A percentile compares a stretch with the other conserved stretches of the same genome.
phyloP scores from a whole-genome alignment of 2,797 vertebrate species.

The Urosaurus nigricauda region DNA sequence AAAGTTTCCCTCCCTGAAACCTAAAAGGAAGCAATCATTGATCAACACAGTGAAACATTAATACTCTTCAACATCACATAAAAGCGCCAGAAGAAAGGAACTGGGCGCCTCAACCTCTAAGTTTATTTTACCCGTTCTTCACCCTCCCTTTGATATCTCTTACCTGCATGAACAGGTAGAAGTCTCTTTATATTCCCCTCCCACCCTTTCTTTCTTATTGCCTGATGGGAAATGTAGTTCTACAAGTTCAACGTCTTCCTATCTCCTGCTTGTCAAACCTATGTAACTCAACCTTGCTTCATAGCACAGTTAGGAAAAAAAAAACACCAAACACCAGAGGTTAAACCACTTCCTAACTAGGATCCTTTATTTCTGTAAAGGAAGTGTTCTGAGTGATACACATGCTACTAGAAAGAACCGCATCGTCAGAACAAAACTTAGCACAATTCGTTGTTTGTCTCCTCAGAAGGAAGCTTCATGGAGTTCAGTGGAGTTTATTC shows the following conservation, averaged over 20 bases:
- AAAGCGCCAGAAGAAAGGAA: neutral
- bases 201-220: slow-evolving; percentile 82
- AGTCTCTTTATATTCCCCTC: slow-evolving; percentile 45
- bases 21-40: neutral
- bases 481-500: neutral
- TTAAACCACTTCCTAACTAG: neutral
- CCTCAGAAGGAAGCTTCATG: neutral
- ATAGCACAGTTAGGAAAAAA: neutral
- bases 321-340: neutral
- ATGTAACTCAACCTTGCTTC: neutral
- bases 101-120: neutral
- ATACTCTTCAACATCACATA: neutral
- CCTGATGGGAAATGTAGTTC: slow-evolving; percentile 82
- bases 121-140: slow-evolving; percentile 51
- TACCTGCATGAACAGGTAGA: slow-evolving; percentile 82
- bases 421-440: neutral
- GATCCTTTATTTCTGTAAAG: neutral
- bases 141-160: slow-evolving; percentile 51
- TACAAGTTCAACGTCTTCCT: neutral
- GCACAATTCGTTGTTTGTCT: neutral
- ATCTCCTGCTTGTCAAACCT: neutral
- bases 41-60: neutral
- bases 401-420: neutral
- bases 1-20: neutral
- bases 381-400: neutral